Conservation (phyloP, 2,888 invertebrate species). For the Girardia tigrina region DNA sequence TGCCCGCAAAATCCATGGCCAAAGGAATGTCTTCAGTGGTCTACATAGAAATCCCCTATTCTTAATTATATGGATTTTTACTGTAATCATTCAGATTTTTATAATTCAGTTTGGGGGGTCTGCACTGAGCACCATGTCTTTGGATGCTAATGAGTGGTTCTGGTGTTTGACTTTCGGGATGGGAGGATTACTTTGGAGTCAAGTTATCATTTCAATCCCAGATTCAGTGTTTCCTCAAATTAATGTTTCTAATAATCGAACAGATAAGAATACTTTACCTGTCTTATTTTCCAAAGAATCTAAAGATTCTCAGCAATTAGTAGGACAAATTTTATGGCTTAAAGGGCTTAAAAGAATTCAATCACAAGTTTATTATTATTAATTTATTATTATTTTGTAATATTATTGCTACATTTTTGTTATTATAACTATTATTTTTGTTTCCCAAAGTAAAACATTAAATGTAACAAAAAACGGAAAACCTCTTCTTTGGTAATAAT, state of each 20-base stretch:
- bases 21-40: conserved; percentile 90
- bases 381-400: no score
- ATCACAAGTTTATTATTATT: neutral
- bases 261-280: neutral
- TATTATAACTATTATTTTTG: no score
- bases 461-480: no score
- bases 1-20: conserved; percentile 96
- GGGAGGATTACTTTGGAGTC: conserved; percentile 85
- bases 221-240: neutral
- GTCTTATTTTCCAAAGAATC: neutral
- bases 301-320: neutral
- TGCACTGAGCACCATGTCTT: conserved; percentile 83
- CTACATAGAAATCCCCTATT: conserved; percentile 94
- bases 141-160: conserved; percentile 87
- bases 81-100: conserved; percentile 79
- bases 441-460: no score
- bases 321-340: neutral
- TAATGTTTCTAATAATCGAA: neutral
- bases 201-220: conserved; percentile 41
- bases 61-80: conserved; percentile 91
- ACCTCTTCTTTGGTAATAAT: no score
- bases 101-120: conserved; percentile 91
- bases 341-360: neutral
- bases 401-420: no score
- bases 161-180: conserved; percentile 95